Evolutionary conservation across 2,888 invertebrate species (phyloP).

Genomic region (Xanthia icteritia): DNA sequence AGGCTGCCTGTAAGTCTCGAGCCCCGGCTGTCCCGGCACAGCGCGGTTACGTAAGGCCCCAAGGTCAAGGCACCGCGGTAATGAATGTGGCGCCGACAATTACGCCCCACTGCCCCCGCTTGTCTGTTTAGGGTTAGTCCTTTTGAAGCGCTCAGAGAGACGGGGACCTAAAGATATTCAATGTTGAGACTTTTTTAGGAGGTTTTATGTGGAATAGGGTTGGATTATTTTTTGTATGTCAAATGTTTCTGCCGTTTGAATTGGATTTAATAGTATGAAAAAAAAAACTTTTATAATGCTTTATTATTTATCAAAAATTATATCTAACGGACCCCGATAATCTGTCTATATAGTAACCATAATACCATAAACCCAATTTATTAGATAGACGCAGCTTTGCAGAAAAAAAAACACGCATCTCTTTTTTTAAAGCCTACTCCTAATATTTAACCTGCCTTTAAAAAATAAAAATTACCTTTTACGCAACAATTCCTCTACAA

Average conservation of each 20-base stretch:
- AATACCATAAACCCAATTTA: background rate
- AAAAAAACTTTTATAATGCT: background rate
- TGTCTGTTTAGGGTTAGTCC: conserved; percentile 18
- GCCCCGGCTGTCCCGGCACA: background rate
- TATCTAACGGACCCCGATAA: background rate
- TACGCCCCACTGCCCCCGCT: conserved; percentile 24
- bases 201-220: background rate
- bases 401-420: background rate
- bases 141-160: conserved; percentile 1
- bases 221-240: background rate
- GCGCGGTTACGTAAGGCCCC: conserved; percentile 41
- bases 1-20: background rate
- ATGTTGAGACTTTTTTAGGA: background rate
- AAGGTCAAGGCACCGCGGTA: conserved; percentile 53
- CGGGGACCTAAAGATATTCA: background rate
- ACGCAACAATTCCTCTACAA: conserved; percentile 10
- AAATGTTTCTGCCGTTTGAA: background rate
- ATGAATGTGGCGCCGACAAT: conserved; percentile 46
- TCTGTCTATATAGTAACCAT: background rate
- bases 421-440: background rate
- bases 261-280: background rate
- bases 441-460: background rate
- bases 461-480: conserved; percentile 10
- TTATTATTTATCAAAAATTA: background rate
- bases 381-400: background rate